A percentile compares a stretch with the other conserved stretches of the same genome.
Evolutionary conservation across 2,113 vertebrate genomes (phyloP).

Genomic region (Zapornia atra): DNA sequence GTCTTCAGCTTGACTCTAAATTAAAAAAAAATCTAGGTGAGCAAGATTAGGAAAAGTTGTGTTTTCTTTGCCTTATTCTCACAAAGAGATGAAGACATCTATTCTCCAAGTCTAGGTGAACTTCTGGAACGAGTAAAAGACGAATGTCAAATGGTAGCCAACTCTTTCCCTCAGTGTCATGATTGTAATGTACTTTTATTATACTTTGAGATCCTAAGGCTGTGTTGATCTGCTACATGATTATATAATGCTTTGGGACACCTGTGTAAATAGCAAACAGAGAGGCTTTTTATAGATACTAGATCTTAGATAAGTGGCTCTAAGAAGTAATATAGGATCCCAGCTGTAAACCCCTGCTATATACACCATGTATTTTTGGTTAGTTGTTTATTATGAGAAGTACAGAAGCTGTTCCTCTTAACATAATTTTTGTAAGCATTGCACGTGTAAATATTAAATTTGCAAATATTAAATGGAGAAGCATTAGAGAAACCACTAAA

Average conservation of each 20-base stretch:
- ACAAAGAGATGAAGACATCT: background rate
- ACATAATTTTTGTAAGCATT: constrained; percentile 28
- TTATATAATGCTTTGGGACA: constrained; percentile 60
- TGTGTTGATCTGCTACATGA: constrained; percentile 44
- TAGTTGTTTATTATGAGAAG: constrained; percentile 42
- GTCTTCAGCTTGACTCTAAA: background rate
- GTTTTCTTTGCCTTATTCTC: background rate
- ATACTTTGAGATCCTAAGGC: constrained; percentile 37
- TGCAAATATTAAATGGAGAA: constrained; percentile 51
- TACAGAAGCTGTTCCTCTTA: constrained; percentile 24
- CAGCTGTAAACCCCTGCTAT: constrained; percentile 22
- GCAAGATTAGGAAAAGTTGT: background rate
- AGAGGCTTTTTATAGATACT: constrained; percentile 57
- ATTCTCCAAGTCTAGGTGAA: background rate
- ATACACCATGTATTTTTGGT: constrained; percentile 7
- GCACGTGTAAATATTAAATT: constrained; percentile 43
- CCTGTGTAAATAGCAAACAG: constrained; percentile 64
- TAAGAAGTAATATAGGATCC: constrained; percentile 21
- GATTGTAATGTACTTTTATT: constrained; percentile 12
- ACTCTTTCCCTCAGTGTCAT: background rate
- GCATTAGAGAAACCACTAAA: constrained; percentile 26
- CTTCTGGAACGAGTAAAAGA: constrained; percentile 25
- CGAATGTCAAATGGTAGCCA: background rate
- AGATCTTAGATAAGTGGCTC: constrained; percentile 59
- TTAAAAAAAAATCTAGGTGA: background rate